A percentile compares a stretch with the other conserved stretches of the same genome.
Conservation (phyloP, 2,797 vertebrate genomes). For the Delichon dasypus region DNA sequence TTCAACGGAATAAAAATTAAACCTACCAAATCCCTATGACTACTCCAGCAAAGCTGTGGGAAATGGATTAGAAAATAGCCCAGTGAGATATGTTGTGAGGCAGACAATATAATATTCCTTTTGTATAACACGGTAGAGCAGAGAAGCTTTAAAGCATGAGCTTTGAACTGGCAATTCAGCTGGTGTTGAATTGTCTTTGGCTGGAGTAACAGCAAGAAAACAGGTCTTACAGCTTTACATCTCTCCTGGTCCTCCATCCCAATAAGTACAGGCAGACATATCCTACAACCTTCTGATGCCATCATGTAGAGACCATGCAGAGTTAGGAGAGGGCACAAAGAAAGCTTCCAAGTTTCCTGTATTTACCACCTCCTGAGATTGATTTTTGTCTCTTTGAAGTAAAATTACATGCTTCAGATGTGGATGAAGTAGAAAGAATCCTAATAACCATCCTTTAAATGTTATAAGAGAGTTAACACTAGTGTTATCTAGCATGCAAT, state of each 20-base stretch:
- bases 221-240: background rate
- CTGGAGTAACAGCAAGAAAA: background rate
- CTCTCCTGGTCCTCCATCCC: background rate
- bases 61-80: background rate
- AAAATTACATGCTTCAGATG: background rate
- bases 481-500: background rate
- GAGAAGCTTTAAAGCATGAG: background rate
- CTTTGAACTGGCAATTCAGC: background rate
- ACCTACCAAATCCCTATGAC: background rate
- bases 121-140: background rate
- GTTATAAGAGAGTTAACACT: background rate
- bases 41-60: background rate
- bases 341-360: background rate
- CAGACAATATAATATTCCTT: background rate
- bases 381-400: background rate
- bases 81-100: background rate
- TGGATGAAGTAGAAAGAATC: background rate
- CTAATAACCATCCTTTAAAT: background rate
- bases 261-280: background rate
- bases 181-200: background rate
- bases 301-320: background rate
- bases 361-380: background rate
- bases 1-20: slow-evolving; percentile 27
- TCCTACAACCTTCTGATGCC: background rate
- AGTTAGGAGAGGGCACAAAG: background rate